Conservation (phyloP, 2,888 invertebrate genomes). For the Blastobasis lacticolella region DNA sequence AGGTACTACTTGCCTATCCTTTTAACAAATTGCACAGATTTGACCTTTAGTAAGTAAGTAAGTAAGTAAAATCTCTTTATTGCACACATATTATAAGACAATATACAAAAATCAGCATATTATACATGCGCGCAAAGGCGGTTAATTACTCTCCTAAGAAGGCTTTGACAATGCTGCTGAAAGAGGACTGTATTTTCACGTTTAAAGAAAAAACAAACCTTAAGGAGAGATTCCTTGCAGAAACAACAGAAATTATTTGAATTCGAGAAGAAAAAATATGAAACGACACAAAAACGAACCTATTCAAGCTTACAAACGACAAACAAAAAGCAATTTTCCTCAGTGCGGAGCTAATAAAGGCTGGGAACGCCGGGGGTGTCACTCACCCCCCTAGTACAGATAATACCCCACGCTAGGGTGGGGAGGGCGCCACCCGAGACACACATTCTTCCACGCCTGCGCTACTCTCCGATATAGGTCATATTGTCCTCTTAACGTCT, state of each 20-base stretch:
- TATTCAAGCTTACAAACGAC: slow-evolving; percentile 7
- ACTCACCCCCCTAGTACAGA: slow-evolving; percentile 26
- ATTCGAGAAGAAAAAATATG: not conserved
- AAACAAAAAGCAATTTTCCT: slow-evolving; percentile 38
- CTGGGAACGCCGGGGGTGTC: slow-evolving; percentile 20
- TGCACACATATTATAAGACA: no score
- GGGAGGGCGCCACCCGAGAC: slow-evolving; percentile 38
- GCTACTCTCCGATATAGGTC: slow-evolving; percentile 52
- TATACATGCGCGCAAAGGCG: no score
- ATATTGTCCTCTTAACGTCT: slow-evolving; percentile 37
- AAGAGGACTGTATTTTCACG: no score
- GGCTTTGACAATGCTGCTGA: no score
- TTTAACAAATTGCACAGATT: no score
- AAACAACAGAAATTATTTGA: not conserved
- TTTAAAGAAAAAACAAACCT: no score
- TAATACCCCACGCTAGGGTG: slow-evolving; percentile 33
- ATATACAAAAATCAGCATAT: no score
- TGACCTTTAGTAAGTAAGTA: no score
- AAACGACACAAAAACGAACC: slow-evolving; percentile 3
- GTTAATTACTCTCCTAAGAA: no score
- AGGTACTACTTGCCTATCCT: no score
- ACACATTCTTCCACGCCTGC: slow-evolving; percentile 63
- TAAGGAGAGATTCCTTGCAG: no score
- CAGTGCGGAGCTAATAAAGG: slow-evolving; percentile 37
- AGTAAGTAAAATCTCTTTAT: no score